These are phyloP conservation scores for Oncorhynchus clarkii DNA, from an alignment of 2,113 vertebrate genomes.

Conservation along the genomic window DNA sequence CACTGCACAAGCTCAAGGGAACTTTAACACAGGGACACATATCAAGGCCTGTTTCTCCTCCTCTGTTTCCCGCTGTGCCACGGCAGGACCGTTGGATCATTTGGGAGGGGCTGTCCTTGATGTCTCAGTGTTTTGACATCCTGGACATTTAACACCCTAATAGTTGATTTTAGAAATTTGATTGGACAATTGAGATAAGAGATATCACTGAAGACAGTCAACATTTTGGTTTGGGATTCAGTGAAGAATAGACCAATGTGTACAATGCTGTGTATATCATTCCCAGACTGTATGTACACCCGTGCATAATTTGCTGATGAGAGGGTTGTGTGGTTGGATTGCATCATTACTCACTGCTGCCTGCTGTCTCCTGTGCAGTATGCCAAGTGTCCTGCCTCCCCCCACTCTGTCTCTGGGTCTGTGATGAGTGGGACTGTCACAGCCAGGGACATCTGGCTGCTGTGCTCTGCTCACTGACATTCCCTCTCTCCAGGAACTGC, in stretches of 20 bases:
- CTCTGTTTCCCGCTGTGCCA: conserved; percentile 23
- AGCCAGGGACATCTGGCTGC: conserved; percentile 73
- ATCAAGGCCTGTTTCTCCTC: conserved; percentile 56
- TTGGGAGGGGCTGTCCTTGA: conserved; percentile 40
- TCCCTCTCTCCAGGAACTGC: conserved; percentile 56
- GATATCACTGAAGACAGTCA: too few relatives aligned
- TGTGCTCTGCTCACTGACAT: conserved; percentile 56
- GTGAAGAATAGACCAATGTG: neutral
- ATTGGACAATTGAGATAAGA: neutral
- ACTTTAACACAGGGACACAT: conserved; percentile 61
- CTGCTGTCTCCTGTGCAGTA: conserved; percentile 69
- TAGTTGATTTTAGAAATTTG: conserved; percentile 13
- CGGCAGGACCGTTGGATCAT: conserved; percentile 43
- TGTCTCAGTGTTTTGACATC: conserved; percentile 30
- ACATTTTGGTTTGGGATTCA: neutral
- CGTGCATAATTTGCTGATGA: conserved; percentile 66
- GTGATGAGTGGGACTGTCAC: conserved; percentile 77
- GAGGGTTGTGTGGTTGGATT: conserved; percentile 64
- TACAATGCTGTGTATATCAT: neutral
- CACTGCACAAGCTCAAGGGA: conserved; percentile 60
- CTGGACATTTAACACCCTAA: conserved; percentile 8
- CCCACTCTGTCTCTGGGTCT: conserved; percentile 70
- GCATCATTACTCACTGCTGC: conserved; percentile 74
- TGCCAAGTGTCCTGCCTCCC: conserved; percentile 73
- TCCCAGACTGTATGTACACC: conserved; percentile 44